Evolutionary conservation across 2,797 vertebrate genomes (phyloP), one percentile per base, ranked within the genome.

Genomic region (Cirrhinus molitorella): DNA sequence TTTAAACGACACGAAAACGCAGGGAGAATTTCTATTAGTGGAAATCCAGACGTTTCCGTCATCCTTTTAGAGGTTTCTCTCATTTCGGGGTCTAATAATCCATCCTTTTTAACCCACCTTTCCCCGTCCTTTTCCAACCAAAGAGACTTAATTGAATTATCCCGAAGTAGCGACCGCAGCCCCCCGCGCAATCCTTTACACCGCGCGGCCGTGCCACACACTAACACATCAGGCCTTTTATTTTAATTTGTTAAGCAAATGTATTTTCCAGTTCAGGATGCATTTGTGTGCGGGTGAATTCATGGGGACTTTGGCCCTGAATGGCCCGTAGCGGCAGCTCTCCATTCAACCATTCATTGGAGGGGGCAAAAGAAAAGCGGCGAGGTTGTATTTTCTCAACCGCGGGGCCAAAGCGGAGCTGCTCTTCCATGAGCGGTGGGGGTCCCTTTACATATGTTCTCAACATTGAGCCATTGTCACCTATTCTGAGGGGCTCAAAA

Each of bases 171-270:
- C 92, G 90, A 92, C 90, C 91, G 91, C 65, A 79, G 91, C 92
- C 91, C 87, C 89, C 90, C 91, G 91, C 75, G 63, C 88, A 86
- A 86, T 63, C 79, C 65, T 83, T 81, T 73, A 79, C 83, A 86
- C 85, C 1, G 68, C 85, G 86, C 85, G 84, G 86, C 81, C 72
- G 77, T 83, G 61, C 85, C 85, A 84, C 83, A 87, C 85, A 87
- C 84, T 75, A 57, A 80, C 88, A 89, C 81, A 83, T 77, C 79
- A 86, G 91, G 90, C 90, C 91, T 90, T 96, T 97, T 97, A 96
- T 97, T 98, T 97, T 96, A 98, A 97, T 98, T 98, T 98, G 97
- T 97, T 98, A 98, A 96, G 97, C 97, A 98, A 98, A 98, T 97
- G 96, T 96, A 98, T 97, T 98, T 97, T 95, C 96, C 93, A 94